Evolutionary conservation across 64 coral and sea anemone genomes (phyloP), one percentile per base, ranked within the genome.

Genomic region (Montipora sp.): DNA sequence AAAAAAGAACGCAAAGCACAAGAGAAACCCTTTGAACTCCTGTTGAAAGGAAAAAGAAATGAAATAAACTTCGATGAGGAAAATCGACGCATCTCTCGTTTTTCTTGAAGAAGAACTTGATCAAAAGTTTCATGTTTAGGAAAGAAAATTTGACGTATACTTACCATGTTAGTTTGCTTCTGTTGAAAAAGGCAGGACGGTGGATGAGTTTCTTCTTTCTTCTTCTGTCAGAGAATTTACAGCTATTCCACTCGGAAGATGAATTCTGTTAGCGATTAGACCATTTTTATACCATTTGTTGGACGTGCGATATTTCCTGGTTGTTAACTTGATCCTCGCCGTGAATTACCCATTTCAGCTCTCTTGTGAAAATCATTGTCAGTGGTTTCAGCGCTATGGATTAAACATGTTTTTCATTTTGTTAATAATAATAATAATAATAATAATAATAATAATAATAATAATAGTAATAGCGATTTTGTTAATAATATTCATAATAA

Each of bases 21-120:
- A 18, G 49, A 85, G 7, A 7, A 71, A 85, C 18, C 10, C 82
- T 20, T 85, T 85, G 19, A 70, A 85, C 15, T 85, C 65, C 82
- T 85, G 47, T 4, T 72, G 47, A 48, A 45, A 66, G 9, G 27
- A 36, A 21, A 71, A n/a, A 85, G 46, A 70, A 15, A 63, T 14
- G 51, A 63, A 63, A 63, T 63, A 12, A 63, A 63, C 14, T 11
- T 12, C 53, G 2, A 36, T 55, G 51, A 10, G 6, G 9, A 55
- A 55, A 55, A 7, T 5, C 51, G 9, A 55, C 1, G 5, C 51
- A 55, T 55, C 9, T 10, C 5, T 5, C 27, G 27, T 36, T 5
- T 55, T 10, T 55, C 51, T 55, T 5, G 51, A 55, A 55, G 51
- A 55, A 10, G 51, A 7, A 5, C 51, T 10, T 55, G 5, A 55